phyloP scores from a whole-genome alignment of 2,797 vertebrate species.

The Varecia variegata region DNA sequence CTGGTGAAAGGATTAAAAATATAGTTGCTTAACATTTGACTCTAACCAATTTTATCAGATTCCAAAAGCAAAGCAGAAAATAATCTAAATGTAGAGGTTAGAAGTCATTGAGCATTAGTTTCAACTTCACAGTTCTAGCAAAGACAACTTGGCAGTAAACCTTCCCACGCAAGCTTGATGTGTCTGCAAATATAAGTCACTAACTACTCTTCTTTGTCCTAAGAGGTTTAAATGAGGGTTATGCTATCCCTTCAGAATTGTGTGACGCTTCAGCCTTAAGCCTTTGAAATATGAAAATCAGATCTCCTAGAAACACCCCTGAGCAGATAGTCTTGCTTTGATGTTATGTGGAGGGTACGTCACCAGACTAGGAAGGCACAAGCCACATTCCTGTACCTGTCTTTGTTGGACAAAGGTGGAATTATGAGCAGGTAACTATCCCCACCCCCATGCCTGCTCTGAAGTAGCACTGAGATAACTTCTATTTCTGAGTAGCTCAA shows the following conservation, averaged over 20 bases:
- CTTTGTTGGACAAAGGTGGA: background rate
- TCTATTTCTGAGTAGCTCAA: background rate
- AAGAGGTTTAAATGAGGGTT: background rate
- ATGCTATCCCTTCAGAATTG: background rate
- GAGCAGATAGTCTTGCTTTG: background rate
- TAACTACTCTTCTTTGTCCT: background rate
- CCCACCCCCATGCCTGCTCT: background rate
- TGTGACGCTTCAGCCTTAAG: background rate
- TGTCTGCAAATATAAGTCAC: background rate
- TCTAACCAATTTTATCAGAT: conserved; percentile 46
- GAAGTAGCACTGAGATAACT: background rate
- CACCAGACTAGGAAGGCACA: background rate
- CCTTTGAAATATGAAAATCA: background rate
- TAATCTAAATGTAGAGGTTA: background rate
- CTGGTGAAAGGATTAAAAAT: background rate
- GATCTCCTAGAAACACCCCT: background rate
- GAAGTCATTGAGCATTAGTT: background rate
- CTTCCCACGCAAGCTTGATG: background rate
- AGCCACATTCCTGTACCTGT: background rate
- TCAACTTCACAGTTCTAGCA: conserved; percentile 14
- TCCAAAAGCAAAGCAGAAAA: conserved; percentile 21
- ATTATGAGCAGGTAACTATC: background rate
- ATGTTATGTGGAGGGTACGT: background rate
- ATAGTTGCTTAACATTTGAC: background rate
- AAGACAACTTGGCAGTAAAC: background rate